Evolutionary conservation across 2,797 vertebrate species (phyloP).

Genomic region (Pipistrellus pipistrellus): DNA sequence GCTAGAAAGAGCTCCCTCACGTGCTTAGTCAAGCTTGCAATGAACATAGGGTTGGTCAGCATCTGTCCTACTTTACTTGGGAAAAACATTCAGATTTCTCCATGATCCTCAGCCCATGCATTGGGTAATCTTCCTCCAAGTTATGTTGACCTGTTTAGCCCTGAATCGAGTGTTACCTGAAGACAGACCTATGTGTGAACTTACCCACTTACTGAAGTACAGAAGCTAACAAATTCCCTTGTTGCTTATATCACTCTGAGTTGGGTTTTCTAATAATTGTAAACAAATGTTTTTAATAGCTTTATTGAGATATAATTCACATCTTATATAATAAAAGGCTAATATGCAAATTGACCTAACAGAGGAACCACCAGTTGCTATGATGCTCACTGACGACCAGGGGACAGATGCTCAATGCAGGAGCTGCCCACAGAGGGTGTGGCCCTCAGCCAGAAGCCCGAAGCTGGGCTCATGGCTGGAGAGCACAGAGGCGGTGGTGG

Average conservation of each 20-base stretch:
- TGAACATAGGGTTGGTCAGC: too few species aligned
- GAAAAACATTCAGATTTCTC: not conserved
- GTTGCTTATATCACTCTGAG: not conserved
- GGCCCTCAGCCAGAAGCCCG: too few species aligned
- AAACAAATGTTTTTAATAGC: not conserved
- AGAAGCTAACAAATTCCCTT: not conserved
- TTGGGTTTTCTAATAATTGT: not conserved
- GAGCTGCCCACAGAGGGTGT: too few species aligned
- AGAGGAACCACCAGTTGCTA: too few species aligned
- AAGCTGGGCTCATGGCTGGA: too few species aligned
- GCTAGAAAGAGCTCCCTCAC: not conserved
- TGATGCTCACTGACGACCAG: too few species aligned
- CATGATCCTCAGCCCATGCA: accelerated
- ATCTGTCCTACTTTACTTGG: not conserved
- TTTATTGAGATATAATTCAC: not conserved
- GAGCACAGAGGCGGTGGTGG: accelerated
- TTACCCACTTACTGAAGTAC: not conserved
- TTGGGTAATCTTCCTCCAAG: not conserved
- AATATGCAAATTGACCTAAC: too few species aligned
- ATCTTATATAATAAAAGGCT: too few species aligned
- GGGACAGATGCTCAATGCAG: too few species aligned
- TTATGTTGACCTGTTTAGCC: not conserved
- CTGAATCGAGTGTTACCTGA: not conserved
- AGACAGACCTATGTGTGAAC: not conserved
- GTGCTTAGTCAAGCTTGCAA: accelerated